Evolutionary conservation across 2,113 vertebrate species (phyloP).

Genomic region (Lates calcarifer): DNA sequence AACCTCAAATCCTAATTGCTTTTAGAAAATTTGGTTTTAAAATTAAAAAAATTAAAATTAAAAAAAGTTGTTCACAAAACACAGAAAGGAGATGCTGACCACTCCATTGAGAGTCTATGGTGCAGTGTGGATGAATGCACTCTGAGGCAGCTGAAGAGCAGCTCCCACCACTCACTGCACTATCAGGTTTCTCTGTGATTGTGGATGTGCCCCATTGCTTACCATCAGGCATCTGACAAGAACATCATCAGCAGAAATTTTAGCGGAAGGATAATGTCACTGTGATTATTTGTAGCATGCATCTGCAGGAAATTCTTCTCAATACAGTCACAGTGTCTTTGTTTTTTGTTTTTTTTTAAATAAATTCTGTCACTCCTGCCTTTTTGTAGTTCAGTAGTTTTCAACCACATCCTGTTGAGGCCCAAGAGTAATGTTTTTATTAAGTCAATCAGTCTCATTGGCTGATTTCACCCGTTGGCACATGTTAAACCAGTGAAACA

Average conservation of each 20-base stretch:
- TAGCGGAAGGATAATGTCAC: slow-evolving; percentile 77
- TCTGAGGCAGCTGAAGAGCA: slow-evolving; percentile 47
- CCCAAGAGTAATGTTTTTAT: slow-evolving; percentile 26
- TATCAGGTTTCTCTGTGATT: slow-evolving; percentile 62
- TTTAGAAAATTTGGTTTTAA: slow-evolving; percentile 51
- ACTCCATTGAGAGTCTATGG: slow-evolving; percentile 30
- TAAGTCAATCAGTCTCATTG: not conserved
- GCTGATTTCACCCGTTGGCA: slow-evolving; percentile 50
- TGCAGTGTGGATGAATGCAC: slow-evolving; percentile 49
- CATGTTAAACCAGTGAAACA: slow-evolving; percentile 32
- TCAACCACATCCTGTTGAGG: slow-evolving; percentile 39
- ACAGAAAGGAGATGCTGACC: slow-evolving; percentile 39
- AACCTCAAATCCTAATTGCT: slow-evolving; percentile 36
- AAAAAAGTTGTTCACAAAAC: slow-evolving; percentile 4
- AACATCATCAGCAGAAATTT: slow-evolving; percentile 64
- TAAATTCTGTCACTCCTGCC: slow-evolving; percentile 48
- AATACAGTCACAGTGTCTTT: slow-evolving; percentile 40
- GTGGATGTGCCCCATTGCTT: slow-evolving; percentile 59
- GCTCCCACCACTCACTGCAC: slow-evolving; percentile 41
- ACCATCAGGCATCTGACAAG: slow-evolving; percentile 44
- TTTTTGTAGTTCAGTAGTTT: slow-evolving; percentile 61
- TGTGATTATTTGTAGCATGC: slow-evolving; percentile 84
- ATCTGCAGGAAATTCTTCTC: slow-evolving; percentile 70
- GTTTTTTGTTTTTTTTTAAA: slow-evolving; percentile 3
- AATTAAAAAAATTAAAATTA: slow-evolving; percentile 10